Base-by-base conservation (phyloP, 2,797 vertebrate species). In the Allobates femoralis region DNA sequence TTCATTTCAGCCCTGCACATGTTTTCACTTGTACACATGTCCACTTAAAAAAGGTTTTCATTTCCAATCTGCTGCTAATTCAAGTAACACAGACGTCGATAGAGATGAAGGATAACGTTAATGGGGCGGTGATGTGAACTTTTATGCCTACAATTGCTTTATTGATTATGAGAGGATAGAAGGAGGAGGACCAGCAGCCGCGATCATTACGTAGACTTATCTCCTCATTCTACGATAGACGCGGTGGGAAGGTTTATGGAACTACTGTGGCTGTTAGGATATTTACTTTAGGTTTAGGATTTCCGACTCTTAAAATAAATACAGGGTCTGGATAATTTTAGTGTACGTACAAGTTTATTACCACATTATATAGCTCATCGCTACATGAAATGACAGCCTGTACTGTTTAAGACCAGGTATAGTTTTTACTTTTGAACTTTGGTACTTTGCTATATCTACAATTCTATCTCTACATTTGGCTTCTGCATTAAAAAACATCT, bases 21-120 rank as follows among this genome's bases (percentile, higher is more conserved):
- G 94, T 95, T 96, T 96, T 92, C 90, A 90, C 94, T 94, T 85
- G 91, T 94, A 93, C 93, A 94, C 93, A 94, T 93, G 93, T 92
- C 91, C 92, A 90, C 83, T 89, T 90, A 90, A 77, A 92, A 62
- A 93, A 51, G 93, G 89, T 90, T 93, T 91, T 89, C 60, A 89
- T 78, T 86, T 90, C 90, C 92, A 94, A 94, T 94, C 60, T 95
- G 94, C 93, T 92, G 91, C 89, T 93, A 90, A 92, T 94, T 94
- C 88, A 79, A 75, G 81, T 64, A 86, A 92, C 62, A 67, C 64
- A 91, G 86, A 83, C 88, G 91, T 90, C 87, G 91, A 93, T 92
- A 91, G 83, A 94, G 92, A 94, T 93, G 91, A 93, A 93, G 91
- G 89, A 89, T 90, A 89, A 89, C 87, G 89, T 90, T 92, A 92